Percentiles rank a stretch among this genome's conserved stretches.
phyloP scores from a whole-genome alignment of 2,113 vertebrate species.

The Tamias sibiricus region DNA sequence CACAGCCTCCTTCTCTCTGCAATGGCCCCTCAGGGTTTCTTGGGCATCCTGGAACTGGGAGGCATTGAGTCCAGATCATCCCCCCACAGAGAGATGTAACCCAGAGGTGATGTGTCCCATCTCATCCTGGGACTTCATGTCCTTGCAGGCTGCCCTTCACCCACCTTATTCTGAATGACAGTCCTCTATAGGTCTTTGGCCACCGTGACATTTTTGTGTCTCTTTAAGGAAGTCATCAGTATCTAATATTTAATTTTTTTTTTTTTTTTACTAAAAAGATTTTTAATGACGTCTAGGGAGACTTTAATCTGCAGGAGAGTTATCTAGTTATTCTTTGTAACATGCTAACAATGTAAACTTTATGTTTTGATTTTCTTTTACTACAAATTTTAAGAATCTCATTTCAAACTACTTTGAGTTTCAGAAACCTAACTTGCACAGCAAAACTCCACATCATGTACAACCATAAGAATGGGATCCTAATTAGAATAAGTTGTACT shows the following conservation, averaged over 20 bases:
- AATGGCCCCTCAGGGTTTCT: neutral
- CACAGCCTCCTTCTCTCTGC: neutral
- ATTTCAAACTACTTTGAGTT: neutral
- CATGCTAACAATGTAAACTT: neutral
- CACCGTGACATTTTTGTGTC: neutral
- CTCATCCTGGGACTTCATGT: neutral
- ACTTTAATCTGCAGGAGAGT: conserved; percentile 18
- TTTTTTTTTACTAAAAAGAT: neutral
- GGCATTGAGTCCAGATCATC: neutral
- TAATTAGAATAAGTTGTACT: no score
- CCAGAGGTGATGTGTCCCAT: accelerated
- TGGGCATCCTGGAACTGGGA: neutral
- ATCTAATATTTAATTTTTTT: neutral
- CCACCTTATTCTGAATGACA: neutral
- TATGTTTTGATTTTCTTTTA: neutral
- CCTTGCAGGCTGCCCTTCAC: neutral
- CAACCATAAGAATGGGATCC: no score
- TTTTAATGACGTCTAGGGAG: neutral
- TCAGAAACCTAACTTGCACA: neutral
- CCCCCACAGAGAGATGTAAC: neutral
- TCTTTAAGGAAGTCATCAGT: neutral
- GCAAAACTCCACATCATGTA: no score
- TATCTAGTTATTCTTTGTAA: neutral
- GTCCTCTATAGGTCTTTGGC: neutral
- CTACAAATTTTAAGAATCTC: neutral